Evolutionary conservation across 2,797 vertebrate species (phyloP), one percentile per base, ranked within the genome.

Genomic region (Acipenser oxyrinchus): DNA sequence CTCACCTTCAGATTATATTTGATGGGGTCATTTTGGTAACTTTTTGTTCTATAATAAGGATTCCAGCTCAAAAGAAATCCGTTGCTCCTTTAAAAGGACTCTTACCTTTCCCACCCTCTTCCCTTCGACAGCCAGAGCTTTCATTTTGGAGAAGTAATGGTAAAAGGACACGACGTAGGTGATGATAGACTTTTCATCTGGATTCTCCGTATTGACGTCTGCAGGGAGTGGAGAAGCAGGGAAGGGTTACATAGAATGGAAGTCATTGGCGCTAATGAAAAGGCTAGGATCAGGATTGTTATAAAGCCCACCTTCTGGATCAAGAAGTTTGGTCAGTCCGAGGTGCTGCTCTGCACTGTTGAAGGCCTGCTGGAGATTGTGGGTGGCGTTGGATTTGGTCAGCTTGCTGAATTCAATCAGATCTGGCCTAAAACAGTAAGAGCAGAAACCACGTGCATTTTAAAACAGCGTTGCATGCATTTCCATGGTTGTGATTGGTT

Each of bases 141-240:
- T 97, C 95, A 98, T 98, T 85, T 98, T 98, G 76, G 95, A 97
- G 89, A 97, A 98, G 79, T 97, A 97, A 78, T 98, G 96, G 79
- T 98, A 98, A 82, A 93, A 98, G 55, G 96, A 92, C 13, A 97
- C 96, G 59, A 97, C 95, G 0, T 97, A 98, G 10, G 96, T 98
- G 76, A 98, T 95, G 81, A 98, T 95, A 71, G 95, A 98, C 81
- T 98, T 98, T 75, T 97, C 96, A 1, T 98, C 95, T 0, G 96
- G 96, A 75, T 97, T 92, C 74, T 97, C 95, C 61, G 94, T 96
- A 85, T 95, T 95, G 62, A 98, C 94, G 68, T 98, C 96, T 98
- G 63, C 10, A 60, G 4, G 12, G 57, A 53, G 59, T 50, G 67
- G 8, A 13, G 52, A 1, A 6, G 4, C 71, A 15, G 62, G 37